Evolutionary conservation across 2,888 invertebrate genomes (phyloP).

Genomic region (Agrenia bidenticulata): DNA sequence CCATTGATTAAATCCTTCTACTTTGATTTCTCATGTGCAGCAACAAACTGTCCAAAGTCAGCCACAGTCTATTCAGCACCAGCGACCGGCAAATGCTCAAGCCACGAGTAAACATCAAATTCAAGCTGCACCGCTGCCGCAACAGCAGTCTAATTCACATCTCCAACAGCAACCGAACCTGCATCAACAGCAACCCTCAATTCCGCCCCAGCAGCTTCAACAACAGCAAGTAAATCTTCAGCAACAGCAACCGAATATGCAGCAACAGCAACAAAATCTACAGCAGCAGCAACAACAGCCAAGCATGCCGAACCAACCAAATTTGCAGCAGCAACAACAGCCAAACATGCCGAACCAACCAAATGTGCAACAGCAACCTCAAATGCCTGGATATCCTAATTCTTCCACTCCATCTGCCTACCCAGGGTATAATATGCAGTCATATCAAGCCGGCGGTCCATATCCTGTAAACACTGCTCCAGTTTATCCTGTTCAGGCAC

Average conservation of each 20-base stretch:
- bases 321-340: conserved; percentile 39
- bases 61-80: not conserved
- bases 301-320: not conserved
- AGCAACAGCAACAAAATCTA: conserved; percentile 28
- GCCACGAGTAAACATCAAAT: not conserved
- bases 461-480: not conserved
- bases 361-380: conserved; percentile 56
- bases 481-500: not conserved
- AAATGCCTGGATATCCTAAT: conserved; percentile 2
- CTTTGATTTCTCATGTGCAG: too few relatives aligned
- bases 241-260: conserved; percentile 61
- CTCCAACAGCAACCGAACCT: conserved; percentile 31
- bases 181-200: conserved; percentile 20
- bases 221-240: conserved; percentile 79
- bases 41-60: not conserved
- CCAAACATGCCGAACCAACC: too few relatives aligned
- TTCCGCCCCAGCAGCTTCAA: conserved; percentile 19
- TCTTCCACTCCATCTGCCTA: not conserved
- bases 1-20: too few relatives aligned
- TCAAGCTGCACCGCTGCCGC: conserved; percentile 14
- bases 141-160: conserved; percentile 8
- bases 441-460: not conserved
- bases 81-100: conserved; percentile 1
- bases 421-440: not conserved
- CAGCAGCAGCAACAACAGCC: conserved; percentile 2